Conservation (phyloP, 2,797 vertebrate species). For the Tapirus indicus region DNA sequence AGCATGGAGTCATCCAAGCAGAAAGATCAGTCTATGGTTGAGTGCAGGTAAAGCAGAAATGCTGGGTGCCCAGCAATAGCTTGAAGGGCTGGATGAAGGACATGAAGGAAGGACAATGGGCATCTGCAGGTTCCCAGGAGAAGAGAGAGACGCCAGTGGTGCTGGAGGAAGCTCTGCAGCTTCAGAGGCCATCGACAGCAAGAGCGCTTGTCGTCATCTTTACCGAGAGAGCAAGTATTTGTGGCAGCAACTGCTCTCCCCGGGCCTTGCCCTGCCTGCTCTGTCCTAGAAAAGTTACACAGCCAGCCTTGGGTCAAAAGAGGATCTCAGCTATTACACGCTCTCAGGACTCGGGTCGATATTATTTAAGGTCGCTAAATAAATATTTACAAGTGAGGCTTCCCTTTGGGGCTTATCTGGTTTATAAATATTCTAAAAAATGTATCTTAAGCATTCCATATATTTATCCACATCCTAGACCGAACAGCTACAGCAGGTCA, state of each 20-base stretch:
- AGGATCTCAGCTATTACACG: background rate
- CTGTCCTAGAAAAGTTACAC: background rate
- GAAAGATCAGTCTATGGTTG: background rate
- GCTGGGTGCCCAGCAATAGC: background rate
- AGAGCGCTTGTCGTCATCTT: background rate
- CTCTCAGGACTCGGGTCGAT: background rate
- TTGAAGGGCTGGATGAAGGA: background rate
- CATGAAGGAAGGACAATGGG: background rate
- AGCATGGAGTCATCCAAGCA: background rate
- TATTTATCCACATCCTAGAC: background rate
- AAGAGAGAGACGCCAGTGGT: background rate
- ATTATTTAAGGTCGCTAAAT: background rate
- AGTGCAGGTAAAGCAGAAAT: conserved; percentile 38
- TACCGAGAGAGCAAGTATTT: background rate
- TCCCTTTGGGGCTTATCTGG: background rate
- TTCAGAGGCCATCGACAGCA: accelerated
- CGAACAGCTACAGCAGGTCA: background rate
- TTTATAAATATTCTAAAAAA: conserved; percentile 44
- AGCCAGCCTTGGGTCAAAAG: background rate
- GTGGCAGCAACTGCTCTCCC: background rate
- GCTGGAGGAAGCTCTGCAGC: background rate
- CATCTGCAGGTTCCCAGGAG: background rate
- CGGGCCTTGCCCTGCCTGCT: background rate
- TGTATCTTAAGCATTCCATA: background rate
- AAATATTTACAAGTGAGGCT: background rate